Percentiles rank a stretch among this genome's conserved stretches.
Evolutionary conservation across 1,140 invertebrate species (phyloP).

Genomic region (Thrips palmi): DNA sequence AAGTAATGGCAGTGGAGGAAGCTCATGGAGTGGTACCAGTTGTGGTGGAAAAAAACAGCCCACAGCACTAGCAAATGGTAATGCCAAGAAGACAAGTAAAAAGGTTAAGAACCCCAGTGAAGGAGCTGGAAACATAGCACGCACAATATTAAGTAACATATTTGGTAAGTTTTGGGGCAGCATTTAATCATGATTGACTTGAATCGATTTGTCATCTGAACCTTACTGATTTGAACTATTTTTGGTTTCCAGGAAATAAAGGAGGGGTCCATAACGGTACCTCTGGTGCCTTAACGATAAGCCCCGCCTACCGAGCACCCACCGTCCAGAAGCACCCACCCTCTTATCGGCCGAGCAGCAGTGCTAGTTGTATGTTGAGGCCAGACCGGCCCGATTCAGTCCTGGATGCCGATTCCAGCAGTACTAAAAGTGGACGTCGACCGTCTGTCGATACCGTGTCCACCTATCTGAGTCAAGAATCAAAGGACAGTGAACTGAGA

Average conservation of each 20-base stretch:
- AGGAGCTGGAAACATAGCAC: constrained; percentile 40
- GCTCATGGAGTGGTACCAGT: constrained; percentile 13
- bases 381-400: constrained; percentile 16
- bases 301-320: too few species aligned
- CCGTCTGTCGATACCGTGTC: constrained; percentile 72
- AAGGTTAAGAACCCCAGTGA: constrained; percentile 25
- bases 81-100: constrained; percentile 14
- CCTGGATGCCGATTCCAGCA: constrained; percentile 43
- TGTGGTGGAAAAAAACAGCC: constrained; percentile 15
- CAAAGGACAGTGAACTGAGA: constrained; percentile 43
- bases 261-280: too few species aligned
- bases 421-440: constrained; percentile 47
- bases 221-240: too few species aligned
- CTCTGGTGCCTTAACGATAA: too few species aligned
- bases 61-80: neutral
- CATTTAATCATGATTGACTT: neutral
- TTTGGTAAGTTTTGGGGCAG: constrained; percentile 38
- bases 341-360: too few species aligned
- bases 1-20: too few species aligned
- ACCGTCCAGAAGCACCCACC: too few species aligned
- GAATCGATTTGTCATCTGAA: neutral
- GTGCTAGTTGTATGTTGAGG: too few species aligned
- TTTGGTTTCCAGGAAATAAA: too few species aligned
- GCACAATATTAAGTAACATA: constrained; percentile 60
- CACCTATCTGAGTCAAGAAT: constrained; percentile 70